Percentiles rank a stretch among this genome's conserved stretches.
Conservation (phyloP, 2,797 vertebrate genomes). For the Enteromius treurensis region DNA sequence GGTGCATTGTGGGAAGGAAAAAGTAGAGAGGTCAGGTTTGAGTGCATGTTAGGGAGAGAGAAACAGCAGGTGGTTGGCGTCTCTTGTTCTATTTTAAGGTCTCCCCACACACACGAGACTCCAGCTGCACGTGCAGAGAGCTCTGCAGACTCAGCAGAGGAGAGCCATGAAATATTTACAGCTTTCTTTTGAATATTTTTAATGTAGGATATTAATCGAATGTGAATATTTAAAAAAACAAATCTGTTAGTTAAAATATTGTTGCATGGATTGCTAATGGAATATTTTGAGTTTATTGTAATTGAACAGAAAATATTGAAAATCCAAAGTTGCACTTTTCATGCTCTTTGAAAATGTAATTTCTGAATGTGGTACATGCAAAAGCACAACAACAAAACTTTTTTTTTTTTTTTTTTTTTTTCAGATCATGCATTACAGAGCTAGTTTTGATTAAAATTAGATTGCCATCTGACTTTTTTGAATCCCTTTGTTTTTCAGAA, state of each 20-base stretch:
- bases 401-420: neutral
- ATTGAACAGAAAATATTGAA: neutral
- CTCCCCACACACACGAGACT: slow-evolving; percentile 25
- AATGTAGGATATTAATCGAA: slow-evolving; percentile 6
- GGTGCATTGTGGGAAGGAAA: slow-evolving; percentile 48
- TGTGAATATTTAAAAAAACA: neutral
- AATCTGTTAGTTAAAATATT: neutral
- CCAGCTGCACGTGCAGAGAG: slow-evolving; percentile 21
- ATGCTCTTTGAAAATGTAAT: neutral
- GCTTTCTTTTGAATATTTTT: neutral
- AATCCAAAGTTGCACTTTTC: neutral
- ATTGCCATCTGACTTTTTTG: neutral
- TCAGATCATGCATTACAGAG: neutral
- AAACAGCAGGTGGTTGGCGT: slow-evolving; percentile 66
- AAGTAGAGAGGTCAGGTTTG: neutral
- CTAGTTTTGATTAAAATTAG: neutral
- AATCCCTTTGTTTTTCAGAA: slow-evolving; percentile 77
- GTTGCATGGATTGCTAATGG: neutral
- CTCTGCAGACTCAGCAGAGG: slow-evolving; percentile 33
- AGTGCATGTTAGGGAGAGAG: slow-evolving; percentile 32
- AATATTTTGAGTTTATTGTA: neutral
- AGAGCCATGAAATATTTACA: slow-evolving; percentile 27
- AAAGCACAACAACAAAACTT: neutral
- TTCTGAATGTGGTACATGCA: neutral
- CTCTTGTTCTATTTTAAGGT: slow-evolving; percentile 65